Evolutionary conservation across 1,140 invertebrate genomes (phyloP).

Genomic region (Drosophila tani): DNA sequence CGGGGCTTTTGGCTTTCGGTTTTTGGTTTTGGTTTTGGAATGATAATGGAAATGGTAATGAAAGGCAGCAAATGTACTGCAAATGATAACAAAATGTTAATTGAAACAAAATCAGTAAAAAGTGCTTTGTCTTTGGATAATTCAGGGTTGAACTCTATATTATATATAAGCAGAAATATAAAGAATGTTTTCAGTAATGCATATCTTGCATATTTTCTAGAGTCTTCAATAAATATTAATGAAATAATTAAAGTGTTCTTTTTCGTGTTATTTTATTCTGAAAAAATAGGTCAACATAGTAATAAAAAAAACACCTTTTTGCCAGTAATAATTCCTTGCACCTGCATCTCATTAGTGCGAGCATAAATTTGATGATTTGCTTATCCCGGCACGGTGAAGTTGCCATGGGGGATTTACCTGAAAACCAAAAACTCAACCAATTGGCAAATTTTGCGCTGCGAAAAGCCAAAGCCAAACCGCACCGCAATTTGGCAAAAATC

Average conservation of each 20-base stretch:
- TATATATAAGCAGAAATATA: no score
- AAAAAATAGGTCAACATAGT: background rate
- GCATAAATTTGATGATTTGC: slow-evolving; percentile 6
- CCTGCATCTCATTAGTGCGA: slow-evolving; percentile 9
- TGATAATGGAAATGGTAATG: slow-evolving; percentile 9
- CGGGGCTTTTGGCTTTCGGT: background rate
- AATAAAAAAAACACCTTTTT: background rate
- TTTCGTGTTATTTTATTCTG: no score
- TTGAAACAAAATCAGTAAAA: slow-evolving; percentile 2
- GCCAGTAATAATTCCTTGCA: background rate
- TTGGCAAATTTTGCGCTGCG: slow-evolving; percentile 32
- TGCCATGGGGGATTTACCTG: slow-evolving; percentile 12
- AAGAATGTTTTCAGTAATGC: no score
- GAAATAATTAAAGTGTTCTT: no score
- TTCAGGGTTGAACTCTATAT: no score
- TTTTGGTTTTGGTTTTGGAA: background rate
- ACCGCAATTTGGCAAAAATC: slow-evolving; percentile 41
- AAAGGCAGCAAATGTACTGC: slow-evolving; percentile 21
- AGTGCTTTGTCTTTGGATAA: background rate
- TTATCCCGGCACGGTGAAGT: slow-evolving; percentile 2
- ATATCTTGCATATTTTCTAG: no score
- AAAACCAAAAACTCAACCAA: slow-evolving; percentile 28
- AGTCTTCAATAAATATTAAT: no score
- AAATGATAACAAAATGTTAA: slow-evolving; percentile 28
- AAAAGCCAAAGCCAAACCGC: slow-evolving; percentile 30